These are phyloP conservation scores for Caenorhabditis uteleia DNA, from an alignment of 2,888 invertebrate species.

Conservation along the genomic window DNA sequence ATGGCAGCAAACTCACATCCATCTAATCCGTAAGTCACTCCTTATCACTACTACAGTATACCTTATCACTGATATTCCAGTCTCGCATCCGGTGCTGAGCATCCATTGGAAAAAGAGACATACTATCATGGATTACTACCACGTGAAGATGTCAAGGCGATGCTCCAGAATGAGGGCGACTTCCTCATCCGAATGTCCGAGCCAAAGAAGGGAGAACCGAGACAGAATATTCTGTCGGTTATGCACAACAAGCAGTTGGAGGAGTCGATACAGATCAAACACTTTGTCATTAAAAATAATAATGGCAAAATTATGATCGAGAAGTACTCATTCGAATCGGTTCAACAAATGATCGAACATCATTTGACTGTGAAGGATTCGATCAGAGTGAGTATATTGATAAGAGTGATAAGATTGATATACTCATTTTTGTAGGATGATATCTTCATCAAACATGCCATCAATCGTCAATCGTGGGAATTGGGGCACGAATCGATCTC, in stretches of 20 bases:
- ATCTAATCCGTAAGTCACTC: no score
- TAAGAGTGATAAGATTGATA: neutral
- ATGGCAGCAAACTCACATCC: no score
- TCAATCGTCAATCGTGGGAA: constrained; percentile 53
- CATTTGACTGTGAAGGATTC: constrained; percentile 15
- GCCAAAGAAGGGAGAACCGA: constrained; percentile 26
- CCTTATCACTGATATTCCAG: no score
- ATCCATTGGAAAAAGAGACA: constrained; percentile 9
- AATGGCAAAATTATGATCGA: constrained; percentile 31
- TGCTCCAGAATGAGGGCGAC: constrained; percentile 45
- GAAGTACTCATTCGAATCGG: constrained; percentile 22
- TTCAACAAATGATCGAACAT: constrained; percentile 24
- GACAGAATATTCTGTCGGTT: constrained; percentile 41
- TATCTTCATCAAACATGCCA: constrained; percentile 24
- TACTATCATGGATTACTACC: constrained; percentile 55
- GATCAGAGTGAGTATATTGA: neutral
- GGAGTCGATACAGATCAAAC: constrained; percentile 31
- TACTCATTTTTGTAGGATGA: constrained; percentile 6
- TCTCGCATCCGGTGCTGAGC: no score
- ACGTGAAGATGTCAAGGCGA: constrained; percentile 53
- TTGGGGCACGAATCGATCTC: constrained; percentile 48
- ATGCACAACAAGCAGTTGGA: constrained; percentile 32
- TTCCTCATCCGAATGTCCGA: constrained; percentile 48
- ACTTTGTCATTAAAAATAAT: constrained; percentile 31
- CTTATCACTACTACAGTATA: no score